phyloP scores from a whole-genome alignment of 2,888 invertebrate genomes.

The Athalia rosae region DNA sequence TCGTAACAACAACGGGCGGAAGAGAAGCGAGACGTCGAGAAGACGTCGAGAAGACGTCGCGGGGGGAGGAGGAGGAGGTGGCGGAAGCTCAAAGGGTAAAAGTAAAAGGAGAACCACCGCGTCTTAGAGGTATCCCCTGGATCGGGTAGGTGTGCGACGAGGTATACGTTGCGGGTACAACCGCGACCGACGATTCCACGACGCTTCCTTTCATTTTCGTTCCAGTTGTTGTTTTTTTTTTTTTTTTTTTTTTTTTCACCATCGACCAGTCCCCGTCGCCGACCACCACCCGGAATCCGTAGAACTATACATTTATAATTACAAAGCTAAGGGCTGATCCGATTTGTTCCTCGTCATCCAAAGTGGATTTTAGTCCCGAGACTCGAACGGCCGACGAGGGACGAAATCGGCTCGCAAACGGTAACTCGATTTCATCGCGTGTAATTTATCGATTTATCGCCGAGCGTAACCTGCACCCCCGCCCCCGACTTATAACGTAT shows the following conservation, averaged over 20 bases:
- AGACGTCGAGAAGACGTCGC: neutral
- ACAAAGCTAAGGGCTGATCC: neutral
- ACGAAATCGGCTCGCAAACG: neutral
- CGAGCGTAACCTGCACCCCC: too few relatives aligned
- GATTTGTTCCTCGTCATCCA: neutral
- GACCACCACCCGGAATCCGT: neutral
- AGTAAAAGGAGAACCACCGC: too few relatives aligned
- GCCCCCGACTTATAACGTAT: too few relatives aligned
- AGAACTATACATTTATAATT: neutral
- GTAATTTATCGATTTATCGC: neutral
- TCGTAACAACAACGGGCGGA: constrained; percentile 28
- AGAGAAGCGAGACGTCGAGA: too few relatives aligned
- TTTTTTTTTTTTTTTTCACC: too few relatives aligned
- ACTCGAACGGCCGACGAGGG: neutral
- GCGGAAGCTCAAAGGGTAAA: too few relatives aligned
- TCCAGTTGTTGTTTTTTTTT: too few relatives aligned
- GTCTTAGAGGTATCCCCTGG: too few relatives aligned
- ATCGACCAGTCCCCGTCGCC: too few relatives aligned
- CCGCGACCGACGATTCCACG: neutral
- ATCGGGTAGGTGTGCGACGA: too few relatives aligned
- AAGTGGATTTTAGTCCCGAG: neutral
- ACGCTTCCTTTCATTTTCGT: neutral
- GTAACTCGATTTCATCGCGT: constrained; percentile 8
- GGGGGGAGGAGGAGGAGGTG: too few relatives aligned
- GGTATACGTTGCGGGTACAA: too few relatives aligned